These are phyloP conservation scores for Nasua narica DNA, from an alignment of 2,797 vertebrate genomes.

Conservation along the genomic window DNA sequence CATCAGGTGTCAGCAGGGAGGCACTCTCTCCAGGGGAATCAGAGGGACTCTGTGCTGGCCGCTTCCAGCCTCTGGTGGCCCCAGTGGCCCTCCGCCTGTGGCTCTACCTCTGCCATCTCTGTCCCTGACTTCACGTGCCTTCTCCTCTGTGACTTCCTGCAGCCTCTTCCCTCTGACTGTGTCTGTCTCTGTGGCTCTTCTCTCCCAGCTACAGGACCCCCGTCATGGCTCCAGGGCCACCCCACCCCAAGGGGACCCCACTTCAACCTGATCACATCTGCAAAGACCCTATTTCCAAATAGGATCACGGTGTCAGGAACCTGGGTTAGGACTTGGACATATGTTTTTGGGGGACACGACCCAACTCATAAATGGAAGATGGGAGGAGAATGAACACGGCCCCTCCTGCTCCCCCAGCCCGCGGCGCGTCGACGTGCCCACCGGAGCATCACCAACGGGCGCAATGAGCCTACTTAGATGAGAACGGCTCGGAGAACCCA, in stretches of 20 bases:
- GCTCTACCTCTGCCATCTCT: not conserved
- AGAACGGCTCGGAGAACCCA: not conserved
- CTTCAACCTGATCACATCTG: not conserved
- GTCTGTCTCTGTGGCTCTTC: no score
- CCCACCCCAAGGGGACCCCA: not conserved
- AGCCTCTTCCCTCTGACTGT: accelerated
- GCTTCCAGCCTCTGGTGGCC: not conserved
- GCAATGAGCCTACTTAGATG: not conserved
- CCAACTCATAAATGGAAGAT: not conserved
- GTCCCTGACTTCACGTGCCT: not conserved
- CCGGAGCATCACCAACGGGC: accelerated
- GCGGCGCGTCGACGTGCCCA: accelerated
- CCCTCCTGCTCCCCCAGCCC: not conserved
- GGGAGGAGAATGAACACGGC: no score
- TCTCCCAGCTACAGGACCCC: not conserved
- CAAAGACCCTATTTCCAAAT: not conserved
- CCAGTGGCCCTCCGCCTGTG: accelerated
- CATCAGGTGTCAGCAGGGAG: not conserved
- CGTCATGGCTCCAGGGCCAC: not conserved
- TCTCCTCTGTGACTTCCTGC: not conserved
- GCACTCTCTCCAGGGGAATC: not conserved
- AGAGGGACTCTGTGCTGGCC: not conserved
- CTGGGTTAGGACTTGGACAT: not conserved
- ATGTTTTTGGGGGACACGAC: not conserved
- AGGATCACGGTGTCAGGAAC: not conserved